Conservation (phyloP, 2,113 vertebrate species). For the Leiothrix lutea region DNA sequence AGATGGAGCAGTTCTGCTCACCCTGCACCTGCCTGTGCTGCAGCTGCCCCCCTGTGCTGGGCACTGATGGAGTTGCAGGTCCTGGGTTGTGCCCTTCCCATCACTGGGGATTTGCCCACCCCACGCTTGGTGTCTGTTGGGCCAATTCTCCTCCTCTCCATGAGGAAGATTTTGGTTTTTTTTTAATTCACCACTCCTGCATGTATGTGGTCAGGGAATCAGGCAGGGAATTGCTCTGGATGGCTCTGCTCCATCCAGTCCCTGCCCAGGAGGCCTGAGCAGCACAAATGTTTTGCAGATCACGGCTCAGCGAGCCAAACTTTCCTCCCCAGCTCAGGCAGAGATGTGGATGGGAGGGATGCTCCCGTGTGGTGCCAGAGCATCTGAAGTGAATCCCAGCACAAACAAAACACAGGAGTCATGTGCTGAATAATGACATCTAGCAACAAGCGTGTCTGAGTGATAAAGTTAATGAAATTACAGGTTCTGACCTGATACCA, state of each 20-base stretch:
- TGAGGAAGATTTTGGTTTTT: fast-evolving
- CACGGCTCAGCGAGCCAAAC: neutral
- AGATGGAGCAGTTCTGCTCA: neutral
- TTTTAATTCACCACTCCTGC: neutral
- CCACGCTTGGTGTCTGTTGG: fast-evolving
- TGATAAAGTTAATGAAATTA: slow-evolving; percentile 72
- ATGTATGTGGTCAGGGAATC: neutral
- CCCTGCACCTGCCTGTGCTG: neutral
- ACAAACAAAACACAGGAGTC: slow-evolving; percentile 10
- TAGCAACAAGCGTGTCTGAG: slow-evolving; percentile 32
- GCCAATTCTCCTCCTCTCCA: fast-evolving
- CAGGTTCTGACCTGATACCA: slow-evolving; percentile 63
- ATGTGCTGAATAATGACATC: slow-evolving; percentile 61
- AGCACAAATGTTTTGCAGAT: neutral
- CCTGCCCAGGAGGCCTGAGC: neutral
- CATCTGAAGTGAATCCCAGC: neutral
- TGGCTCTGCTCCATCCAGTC: neutral
- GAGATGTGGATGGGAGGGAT: neutral
- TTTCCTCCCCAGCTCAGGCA: neutral
- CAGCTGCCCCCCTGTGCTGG: neutral
- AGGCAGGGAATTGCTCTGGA: neutral
- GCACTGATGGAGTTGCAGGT: neutral
- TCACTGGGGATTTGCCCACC: neutral
- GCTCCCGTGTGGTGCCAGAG: neutral
- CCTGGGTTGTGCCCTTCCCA: neutral